phyloP scores from a whole-genome alignment of 2,797 vertebrate genomes.

The Loriculus beryllinus region DNA sequence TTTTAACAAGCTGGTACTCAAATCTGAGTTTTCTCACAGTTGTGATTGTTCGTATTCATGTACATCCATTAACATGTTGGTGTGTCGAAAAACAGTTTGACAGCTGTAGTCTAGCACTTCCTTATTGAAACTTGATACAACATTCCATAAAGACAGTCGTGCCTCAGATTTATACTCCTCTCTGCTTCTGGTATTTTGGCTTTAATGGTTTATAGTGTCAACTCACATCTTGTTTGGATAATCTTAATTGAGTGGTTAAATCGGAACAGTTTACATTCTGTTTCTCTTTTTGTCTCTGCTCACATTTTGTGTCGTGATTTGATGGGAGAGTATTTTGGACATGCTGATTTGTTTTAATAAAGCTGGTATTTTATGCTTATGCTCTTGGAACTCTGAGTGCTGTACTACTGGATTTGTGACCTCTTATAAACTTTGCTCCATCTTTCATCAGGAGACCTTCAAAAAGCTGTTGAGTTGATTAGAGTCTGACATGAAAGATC shows the following conservation, averaged over 20 bases:
- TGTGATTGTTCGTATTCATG: not conserved
- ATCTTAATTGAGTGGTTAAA: slow-evolving; percentile 17
- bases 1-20: not conserved
- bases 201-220: slow-evolving; percentile 1
- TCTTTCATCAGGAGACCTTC: not conserved
- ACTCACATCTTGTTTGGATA: slow-evolving; percentile 8
- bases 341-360: not conserved
- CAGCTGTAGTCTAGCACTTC: slow-evolving; percentile 58
- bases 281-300: not conserved
- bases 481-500: not conserved
- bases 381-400: not conserved
- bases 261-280: not conserved
- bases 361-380: not conserved
- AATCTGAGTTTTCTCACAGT: not conserved
- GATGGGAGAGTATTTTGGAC: not conserved
- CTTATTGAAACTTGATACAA: slow-evolving; percentile 43
- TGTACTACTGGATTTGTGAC: not conserved
- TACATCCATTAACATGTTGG: slow-evolving; percentile 18
- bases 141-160: slow-evolving; percentile 27
- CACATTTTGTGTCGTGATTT: not conserved
- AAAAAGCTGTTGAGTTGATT: not conserved
- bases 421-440: not conserved
- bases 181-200: slow-evolving; percentile 32
- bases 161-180: not conserved
- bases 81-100: slow-evolving; percentile 47